These are phyloP conservation scores for Genyomyrus donnyi DNA, from an alignment of 2,113 vertebrate genomes.

Conservation along the genomic window DNA sequence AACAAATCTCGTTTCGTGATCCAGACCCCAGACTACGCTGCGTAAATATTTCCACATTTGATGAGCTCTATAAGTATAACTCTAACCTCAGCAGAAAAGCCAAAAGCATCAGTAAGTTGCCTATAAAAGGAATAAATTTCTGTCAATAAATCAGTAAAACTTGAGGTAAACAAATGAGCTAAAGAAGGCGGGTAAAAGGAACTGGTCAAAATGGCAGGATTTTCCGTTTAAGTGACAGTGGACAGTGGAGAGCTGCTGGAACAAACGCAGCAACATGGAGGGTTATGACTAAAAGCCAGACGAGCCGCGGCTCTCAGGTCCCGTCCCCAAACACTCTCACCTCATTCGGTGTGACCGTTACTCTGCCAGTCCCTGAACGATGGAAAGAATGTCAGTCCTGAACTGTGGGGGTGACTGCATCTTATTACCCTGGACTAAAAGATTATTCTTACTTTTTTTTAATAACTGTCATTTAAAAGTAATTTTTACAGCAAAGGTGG, in stretches of 20 bases:
- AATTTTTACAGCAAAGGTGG: background rate
- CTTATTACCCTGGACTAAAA: background rate
- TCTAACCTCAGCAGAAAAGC: background rate
- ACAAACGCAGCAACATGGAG: background rate
- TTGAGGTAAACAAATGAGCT: background rate
- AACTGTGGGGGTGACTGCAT: background rate
- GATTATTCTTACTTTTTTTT: background rate
- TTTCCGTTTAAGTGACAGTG: background rate
- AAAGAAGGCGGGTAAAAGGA: background rate
- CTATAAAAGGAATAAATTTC: background rate
- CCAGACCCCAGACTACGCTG: background rate
- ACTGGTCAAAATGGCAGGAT: background rate
- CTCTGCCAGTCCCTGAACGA: background rate
- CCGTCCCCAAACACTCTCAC: background rate
- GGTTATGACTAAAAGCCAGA: background rate
- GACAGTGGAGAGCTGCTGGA: background rate
- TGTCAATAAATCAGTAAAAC: background rate
- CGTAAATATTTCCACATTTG: background rate
- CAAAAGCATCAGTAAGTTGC: background rate
- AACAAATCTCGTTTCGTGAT: background rate
- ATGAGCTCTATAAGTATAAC: background rate
- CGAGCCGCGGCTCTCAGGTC: background rate
- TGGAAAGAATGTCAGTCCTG: background rate
- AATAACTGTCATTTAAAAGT: background rate
- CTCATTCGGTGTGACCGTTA: background rate